Evolutionary conservation across 2,888 invertebrate genomes (phyloP).

Genomic region (Drosophila cyrtoloma): DNA sequence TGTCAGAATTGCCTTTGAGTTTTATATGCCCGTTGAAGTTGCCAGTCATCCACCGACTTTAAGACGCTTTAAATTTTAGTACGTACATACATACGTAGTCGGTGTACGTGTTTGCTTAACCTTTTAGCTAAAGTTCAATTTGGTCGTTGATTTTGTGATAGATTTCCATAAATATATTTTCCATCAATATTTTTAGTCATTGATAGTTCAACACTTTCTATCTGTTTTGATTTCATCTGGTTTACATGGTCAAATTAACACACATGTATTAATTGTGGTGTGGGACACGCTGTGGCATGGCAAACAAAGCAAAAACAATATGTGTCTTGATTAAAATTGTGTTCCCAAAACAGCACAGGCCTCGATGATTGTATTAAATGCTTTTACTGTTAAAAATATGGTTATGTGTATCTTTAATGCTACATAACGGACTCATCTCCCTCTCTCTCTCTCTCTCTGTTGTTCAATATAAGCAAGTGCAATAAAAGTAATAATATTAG

Average conservation of each 20-base stretch:
- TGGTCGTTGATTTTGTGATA: constrained; percentile 53
- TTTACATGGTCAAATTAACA: constrained; percentile 58
- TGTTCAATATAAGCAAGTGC: constrained; percentile 9
- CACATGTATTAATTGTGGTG: constrained; percentile 32
- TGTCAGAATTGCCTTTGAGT: constrained; percentile 47
- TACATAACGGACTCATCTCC: constrained; percentile 5
- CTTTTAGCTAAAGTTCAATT: constrained; percentile 72
- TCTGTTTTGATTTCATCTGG: constrained; percentile 51
- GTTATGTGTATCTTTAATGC: constrained; percentile 24
- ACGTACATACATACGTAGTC: constrained; percentile 6
- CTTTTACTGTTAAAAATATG: constrained; percentile 11
- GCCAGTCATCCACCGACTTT: constrained; percentile 30
- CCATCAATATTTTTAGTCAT: constrained; percentile 27
- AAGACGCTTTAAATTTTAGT: constrained; percentile 23
- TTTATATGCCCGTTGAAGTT: constrained; percentile 39
- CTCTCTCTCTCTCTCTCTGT: not conserved
- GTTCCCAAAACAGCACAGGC: constrained; percentile 27
- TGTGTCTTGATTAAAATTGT: constrained; percentile 41
- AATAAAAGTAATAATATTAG: constrained; percentile 40
- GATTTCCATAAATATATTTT: constrained; percentile 35
- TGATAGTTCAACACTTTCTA: constrained; percentile 54
- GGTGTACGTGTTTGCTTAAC: constrained; percentile 57
- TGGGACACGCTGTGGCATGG: constrained; percentile 22
- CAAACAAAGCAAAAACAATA: constrained; percentile 10
- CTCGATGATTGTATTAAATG: constrained; percentile 27